phyloP scores from a whole-genome alignment of 92 coral and sea anemone species.

The Zoanthus sansibaricus region DNA sequence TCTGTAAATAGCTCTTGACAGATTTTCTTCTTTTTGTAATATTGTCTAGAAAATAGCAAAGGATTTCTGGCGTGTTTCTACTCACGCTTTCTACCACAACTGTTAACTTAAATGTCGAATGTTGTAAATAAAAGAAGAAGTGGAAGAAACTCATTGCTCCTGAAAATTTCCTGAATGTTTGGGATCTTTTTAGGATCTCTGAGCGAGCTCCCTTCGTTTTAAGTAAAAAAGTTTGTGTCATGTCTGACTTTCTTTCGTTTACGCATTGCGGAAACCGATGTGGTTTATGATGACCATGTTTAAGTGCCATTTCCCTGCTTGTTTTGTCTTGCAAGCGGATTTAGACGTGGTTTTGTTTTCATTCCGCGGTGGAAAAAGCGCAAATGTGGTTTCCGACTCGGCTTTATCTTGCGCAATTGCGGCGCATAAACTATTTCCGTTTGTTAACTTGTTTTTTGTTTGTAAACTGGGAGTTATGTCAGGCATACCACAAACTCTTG shows the following conservation, averaged over 20 bases:
- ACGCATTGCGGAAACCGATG: conserved; percentile 22
- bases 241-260: conserved; percentile 37
- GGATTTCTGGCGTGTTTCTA: conserved; percentile 9
- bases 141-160: conserved; percentile 48
- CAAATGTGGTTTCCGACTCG: not conserved
- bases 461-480: conserved; percentile 15
- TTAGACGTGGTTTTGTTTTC: conserved; percentile 16
- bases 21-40: conserved; percentile 18
- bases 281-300: not conserved
- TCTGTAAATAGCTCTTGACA: conserved; percentile 29
- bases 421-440: not conserved
- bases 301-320: not conserved
- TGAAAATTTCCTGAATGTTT: conserved; percentile 20
- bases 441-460: not conserved
- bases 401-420: not conserved
- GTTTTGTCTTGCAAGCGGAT: not conserved
- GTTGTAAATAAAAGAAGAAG: conserved; percentile 44
- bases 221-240: conserved; percentile 38
- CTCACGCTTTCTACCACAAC: conserved; percentile 5
- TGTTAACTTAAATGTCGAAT: conserved; percentile 20
- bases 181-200: conserved; percentile 28
- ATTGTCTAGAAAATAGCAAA: not conserved
- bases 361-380: conserved; percentile 5
- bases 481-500: conserved; percentile 48
- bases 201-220: conserved; percentile 50